Evolutionary conservation across 2,797 vertebrate species (phyloP), one percentile per base, ranked within the genome.

Genomic region (Pitangus sulphuratus): DNA sequence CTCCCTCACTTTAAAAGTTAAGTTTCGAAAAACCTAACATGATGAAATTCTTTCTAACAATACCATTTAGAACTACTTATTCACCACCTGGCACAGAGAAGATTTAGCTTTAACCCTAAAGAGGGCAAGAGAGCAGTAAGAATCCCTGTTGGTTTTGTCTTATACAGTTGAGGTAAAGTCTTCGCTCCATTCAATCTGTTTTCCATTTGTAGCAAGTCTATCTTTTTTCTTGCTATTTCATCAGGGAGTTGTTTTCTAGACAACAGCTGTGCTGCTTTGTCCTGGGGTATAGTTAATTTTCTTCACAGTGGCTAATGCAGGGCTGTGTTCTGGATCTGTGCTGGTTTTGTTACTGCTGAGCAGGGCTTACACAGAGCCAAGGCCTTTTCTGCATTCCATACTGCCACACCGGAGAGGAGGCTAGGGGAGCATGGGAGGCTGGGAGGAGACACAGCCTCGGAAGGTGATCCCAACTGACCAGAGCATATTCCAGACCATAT

Each of bases 341-440:
- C 8, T 57, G 24, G 9, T 37, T 69, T n/a, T 56, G 42, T 22
- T 12, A 77, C 4, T 39, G 56, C 31, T 48, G 42, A 76, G 15
- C 8, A 28, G 42, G 6, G 71, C 61, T 15, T 57, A 39, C 19
- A 11, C 5, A 30, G n/a, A 62, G 10, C 5, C 22, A 44, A 48
- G 37, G n/a, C 24, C 24, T 70, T 21, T 50, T 40, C 42, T 56
- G n/a, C 16, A 60, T 69, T 62, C 37, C 50, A 39, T n/a, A 8
- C 28, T 14, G 48, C 12, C 48, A 39, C 0, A 0, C 11, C 20
- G 11, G 19, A 13, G 40, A 62, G 42, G 56, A 50, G 5, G 11
- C 21, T 44, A 35, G 31, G 31, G 42, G 15, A 9, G 31, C 11
- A 25, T 17, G 8, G 11, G 31, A 65, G 62, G 31, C 1, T 45